These are phyloP conservation scores for Selenia dentaria DNA, from an alignment of 2,888 invertebrate species.

Conservation along the genomic window DNA sequence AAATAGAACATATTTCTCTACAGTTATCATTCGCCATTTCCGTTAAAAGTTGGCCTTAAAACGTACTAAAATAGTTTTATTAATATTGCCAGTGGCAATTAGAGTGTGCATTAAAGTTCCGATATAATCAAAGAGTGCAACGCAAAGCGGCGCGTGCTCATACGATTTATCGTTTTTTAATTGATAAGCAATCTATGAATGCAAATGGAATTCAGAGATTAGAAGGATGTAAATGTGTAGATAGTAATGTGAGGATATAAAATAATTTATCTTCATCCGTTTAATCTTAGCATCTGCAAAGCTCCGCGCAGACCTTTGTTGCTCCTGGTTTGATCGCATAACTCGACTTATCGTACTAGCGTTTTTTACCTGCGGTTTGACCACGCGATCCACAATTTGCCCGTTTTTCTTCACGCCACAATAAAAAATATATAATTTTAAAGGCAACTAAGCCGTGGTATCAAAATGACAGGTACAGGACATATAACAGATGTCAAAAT, in stretches of 20 bases:
- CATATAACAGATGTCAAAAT: too few species aligned
- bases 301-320: too few species aligned
- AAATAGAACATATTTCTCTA: too few species aligned
- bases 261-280: background rate
- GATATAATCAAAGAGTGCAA: conserved; percentile 51
- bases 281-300: background rate
- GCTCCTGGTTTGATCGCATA: too few species aligned
- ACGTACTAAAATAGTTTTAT: conserved; percentile 49
- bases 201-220: conserved; percentile 15
- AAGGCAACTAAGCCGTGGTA: too few species aligned
- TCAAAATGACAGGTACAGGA: too few species aligned
- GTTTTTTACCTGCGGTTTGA: too few species aligned
- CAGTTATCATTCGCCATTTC: conserved; percentile 19
- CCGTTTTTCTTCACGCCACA: too few species aligned
- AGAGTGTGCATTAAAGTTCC: conserved; percentile 52
- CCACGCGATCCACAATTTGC: too few species aligned
- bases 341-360: too few species aligned
- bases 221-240: conserved; percentile 1
- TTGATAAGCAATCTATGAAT: conserved; percentile 38
- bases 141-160: conserved; percentile 33
- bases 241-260: background rate
- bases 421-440: too few species aligned
- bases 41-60: conserved; percentile 28
- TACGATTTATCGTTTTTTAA: conserved; percentile 53
- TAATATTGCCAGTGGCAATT: conserved; percentile 54